Conservation (phyloP, 1,140 invertebrate species). For the Bathynomus jamesi region DNA sequence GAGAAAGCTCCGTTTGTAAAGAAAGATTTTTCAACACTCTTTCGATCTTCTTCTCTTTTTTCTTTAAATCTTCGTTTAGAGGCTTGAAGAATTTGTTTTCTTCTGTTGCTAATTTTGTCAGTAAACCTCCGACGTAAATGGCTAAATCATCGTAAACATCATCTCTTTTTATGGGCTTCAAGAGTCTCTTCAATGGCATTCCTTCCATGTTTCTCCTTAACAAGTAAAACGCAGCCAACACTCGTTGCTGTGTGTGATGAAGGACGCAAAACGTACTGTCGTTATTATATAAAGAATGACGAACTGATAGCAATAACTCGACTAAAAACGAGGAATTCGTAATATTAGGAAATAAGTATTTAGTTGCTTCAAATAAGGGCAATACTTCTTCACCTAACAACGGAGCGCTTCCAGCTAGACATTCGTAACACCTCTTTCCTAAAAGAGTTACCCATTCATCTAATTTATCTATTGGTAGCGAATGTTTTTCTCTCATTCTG, state of each 20-base stretch:
- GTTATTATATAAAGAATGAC: not conserved
- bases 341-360: not conserved
- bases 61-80: not conserved
- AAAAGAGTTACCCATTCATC: not conserved
- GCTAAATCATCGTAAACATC: constrained; percentile 15
- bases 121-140: constrained; percentile 16
- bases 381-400: not conserved
- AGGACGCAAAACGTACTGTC: not conserved
- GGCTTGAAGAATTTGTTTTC: not conserved
- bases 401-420: not conserved
- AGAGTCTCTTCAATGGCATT: constrained; percentile 7
- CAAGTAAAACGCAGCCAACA: not conserved
- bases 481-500: not conserved
- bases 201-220: constrained; percentile 6
- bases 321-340: not conserved
- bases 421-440: not conserved
- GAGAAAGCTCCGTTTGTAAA: constrained; percentile 20
- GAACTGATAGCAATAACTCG: not conserved
- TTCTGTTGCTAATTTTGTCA: not conserved
- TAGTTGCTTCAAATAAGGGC: not conserved
- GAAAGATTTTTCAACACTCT: constrained; percentile 11
- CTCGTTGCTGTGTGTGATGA: not conserved
- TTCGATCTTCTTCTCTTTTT: constrained; percentile 5
- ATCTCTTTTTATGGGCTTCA: constrained; percentile 10
- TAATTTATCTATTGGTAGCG: too few relatives aligned